Base-by-base conservation (phyloP, 2,888 invertebrate species). In the Anagyrus pseudococci region DNA sequence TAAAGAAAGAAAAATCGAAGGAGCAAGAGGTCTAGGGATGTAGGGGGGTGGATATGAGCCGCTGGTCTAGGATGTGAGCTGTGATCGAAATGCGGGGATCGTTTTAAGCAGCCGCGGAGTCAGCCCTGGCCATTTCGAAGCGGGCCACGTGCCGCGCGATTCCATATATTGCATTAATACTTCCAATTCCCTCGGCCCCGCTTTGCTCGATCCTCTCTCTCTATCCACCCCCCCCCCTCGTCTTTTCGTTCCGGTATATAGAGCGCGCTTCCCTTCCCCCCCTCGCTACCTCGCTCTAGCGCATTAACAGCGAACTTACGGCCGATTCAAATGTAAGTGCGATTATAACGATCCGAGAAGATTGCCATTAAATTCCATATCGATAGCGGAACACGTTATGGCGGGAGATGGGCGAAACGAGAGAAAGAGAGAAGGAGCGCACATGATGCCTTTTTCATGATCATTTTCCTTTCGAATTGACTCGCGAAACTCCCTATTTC, bases 91-190 rank as follows among this genome's bases (percentile, higher is more conserved):
- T n/a, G n/a, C n/a, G n/a, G n/a, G n/a, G n/a, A n/a, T n/a, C n/a
- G n/a, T n/a, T n/a, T n/a, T n/a, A n/a, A n/a, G n/a, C n/a, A n/a
- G n/a, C n/a, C n/a, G n/a, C n/a, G 63, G 64, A 70, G 67, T n/a
- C 62, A 59, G 57, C 65, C 63, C 69, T 61, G 58, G 62, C 66
- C 68, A 70, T 71, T 71, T 68, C 67, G 59, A 68, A 65, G 69
- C 70, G 64, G 61, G 63, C 69, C 70, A 70, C 71, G 71, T 71
- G 64, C 64, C 63, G 58, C 58, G 69, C 71, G 70, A 69, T 71
- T 72, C 67, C 71, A 68, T 66, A 70, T 69, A 72, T 64, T 70
- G 69, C 69, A 69, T 73, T 72, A 75, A 72, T 70, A 69, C 69
- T 56, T 58, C 49, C 47, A 47, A 33, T 46, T 53, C 57, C 40